These are phyloP conservation scores for Triplophysa bombifrons DNA, from an alignment of 2,797 vertebrate genomes.

Conservation along the genomic window DNA sequence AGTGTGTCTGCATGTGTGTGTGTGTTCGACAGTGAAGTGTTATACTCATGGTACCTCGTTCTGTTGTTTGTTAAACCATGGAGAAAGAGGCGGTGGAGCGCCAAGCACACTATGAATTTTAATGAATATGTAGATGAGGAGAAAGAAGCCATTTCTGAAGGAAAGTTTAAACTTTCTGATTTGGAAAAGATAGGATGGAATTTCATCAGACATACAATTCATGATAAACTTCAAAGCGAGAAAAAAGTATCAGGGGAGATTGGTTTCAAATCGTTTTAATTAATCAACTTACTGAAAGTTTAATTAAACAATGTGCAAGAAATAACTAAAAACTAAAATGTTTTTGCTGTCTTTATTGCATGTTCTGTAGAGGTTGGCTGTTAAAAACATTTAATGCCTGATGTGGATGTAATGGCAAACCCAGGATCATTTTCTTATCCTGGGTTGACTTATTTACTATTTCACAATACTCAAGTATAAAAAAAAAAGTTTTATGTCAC, in stretches of 20 bases:
- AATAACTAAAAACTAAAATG: neutral
- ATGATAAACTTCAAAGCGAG: neutral
- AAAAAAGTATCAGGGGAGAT: constrained; percentile 3
- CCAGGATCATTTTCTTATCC: neutral
- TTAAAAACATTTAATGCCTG: neutral
- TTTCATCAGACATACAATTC: neutral
- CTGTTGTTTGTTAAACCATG: constrained; percentile 40
- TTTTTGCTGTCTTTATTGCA: neutral
- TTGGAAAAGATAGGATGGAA: constrained; percentile 15
- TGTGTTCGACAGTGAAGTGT: constrained; percentile 10
- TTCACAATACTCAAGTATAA: no score
- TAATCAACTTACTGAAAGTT: neutral
- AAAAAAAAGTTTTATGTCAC: neutral
- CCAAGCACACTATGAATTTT: constrained; percentile 32
- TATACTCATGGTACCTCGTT: constrained; percentile 30
- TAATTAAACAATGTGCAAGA: constrained; percentile 18
- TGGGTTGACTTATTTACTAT: neutral
- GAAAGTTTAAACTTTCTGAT: constrained; percentile 33
- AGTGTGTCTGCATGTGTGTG: constrained; percentile 5
- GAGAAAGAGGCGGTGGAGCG: constrained; percentile 29
- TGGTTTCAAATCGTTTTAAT: constrained; percentile 8
- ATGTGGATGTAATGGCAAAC: neutral
- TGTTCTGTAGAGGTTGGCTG: neutral
- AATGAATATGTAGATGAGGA: constrained; percentile 17
- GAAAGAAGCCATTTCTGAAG: constrained; percentile 10